Conservation (phyloP, 2,797 vertebrate species). For the Margarornis squamiger region DNA sequence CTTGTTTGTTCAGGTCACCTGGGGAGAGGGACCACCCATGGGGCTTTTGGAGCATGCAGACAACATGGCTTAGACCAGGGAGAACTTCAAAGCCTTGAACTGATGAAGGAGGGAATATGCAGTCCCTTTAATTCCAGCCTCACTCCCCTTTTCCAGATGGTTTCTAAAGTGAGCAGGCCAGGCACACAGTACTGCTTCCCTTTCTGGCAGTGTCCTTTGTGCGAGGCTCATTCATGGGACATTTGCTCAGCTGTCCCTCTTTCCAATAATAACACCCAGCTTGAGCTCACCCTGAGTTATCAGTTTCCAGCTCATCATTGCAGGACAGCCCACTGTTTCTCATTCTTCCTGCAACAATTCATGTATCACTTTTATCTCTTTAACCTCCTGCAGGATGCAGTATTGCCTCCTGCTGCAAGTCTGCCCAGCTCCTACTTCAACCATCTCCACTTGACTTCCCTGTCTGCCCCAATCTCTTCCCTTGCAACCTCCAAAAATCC, state of each 20-base stretch:
- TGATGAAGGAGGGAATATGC: not conserved
- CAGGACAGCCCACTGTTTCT: not conserved
- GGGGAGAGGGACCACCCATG: not conserved
- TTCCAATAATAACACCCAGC: not conserved
- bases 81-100: not conserved
- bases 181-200: not conserved
- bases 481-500: not conserved
- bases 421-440: not conserved
- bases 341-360: not conserved
- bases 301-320: not conserved
- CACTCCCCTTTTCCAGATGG: not conserved
- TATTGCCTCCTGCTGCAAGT: not conserved
- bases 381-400: not conserved
- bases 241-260: not conserved
- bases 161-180: rapidly evolving
- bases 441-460: not conserved
- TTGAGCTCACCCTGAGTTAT: rapidly evolving
- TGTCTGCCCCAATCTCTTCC: not conserved
- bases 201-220: not conserved
- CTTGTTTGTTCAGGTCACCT: not conserved
- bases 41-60: not conserved
- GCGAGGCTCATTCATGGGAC: rapidly evolving
- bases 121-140: not conserved
- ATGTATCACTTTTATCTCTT: not conserved
- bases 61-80: not conserved